A percentile compares a stretch with the other conserved stretches of the same genome.
phyloP scores from a whole-genome alignment of 1,140 invertebrate genomes.

The Apis cerana region DNA sequence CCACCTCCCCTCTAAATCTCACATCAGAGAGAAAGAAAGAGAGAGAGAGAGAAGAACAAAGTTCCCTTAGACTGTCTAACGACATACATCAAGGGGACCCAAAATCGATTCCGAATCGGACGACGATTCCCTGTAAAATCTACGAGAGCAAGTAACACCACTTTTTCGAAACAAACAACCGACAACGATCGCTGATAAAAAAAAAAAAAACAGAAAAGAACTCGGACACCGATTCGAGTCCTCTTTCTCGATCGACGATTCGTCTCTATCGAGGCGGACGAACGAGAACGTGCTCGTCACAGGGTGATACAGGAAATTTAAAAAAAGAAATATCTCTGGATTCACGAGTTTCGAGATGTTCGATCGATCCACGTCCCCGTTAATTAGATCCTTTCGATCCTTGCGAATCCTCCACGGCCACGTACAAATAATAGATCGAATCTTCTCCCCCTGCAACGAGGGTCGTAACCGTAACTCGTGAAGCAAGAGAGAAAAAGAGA shows the following conservation, averaged over 20 bases:
- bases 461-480: conserved; percentile 13
- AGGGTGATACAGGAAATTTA: neutral
- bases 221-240: neutral
- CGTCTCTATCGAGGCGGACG: neutral
- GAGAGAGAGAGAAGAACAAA: neutral
- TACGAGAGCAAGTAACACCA: neutral
- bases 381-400: conserved; percentile 46
- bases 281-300: conserved; percentile 6
- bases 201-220: neutral
- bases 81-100: neutral
- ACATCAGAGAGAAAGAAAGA: neutral
- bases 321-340: neutral
- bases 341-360: neutral
- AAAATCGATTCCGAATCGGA: conserved; percentile 3
- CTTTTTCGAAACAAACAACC: neutral
- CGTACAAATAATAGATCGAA: conserved; percentile 37
- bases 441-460: neutral
- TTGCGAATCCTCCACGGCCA: neutral
- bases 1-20: neutral
- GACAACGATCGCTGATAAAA: neutral
- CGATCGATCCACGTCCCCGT: conserved; percentile 28
- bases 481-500: neutral
- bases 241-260: neutral
- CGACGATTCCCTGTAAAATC: neutral
- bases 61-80: neutral